These are phyloP conservation scores for Seriola quinqueradiata DNA, from an alignment of 2,113 vertebrate species.

Conservation along the genomic window DNA sequence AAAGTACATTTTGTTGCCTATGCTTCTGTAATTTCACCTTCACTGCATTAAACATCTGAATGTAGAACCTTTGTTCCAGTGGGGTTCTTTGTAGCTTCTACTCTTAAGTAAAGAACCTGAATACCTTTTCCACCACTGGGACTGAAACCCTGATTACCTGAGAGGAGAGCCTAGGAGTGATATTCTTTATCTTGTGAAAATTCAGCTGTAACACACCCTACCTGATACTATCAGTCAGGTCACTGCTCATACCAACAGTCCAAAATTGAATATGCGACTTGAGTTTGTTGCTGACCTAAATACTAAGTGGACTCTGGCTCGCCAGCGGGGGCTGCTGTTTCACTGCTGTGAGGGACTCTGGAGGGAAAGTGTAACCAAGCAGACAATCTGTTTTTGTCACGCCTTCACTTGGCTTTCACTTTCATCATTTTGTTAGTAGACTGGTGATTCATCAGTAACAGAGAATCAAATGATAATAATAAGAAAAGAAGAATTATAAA, in stretches of 20 bases:
- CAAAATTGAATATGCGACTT: neutral
- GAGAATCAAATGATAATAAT: neutral
- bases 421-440: neutral
- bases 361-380: neutral
- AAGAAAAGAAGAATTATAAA: too few species aligned
- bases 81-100: neutral
- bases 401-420: neutral
- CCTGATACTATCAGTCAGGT: neutral
- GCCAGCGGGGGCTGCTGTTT: slow-evolving; percentile 55
- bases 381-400: neutral
- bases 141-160: neutral
- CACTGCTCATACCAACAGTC: neutral
- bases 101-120: too few species aligned
- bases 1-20: neutral
- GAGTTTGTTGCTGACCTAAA: slow-evolving; percentile 16
- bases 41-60: neutral
- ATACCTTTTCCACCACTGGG: neutral
- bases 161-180: neutral
- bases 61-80: neutral
- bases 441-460: neutral
- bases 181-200: neutral
- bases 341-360: neutral
- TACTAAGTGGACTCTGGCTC: neutral
- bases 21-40: neutral
- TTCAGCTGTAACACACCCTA: neutral